These are phyloP conservation scores for Drosophila funebris DNA, from an alignment of 1,140 invertebrate genomes.

Conservation along the genomic window DNA sequence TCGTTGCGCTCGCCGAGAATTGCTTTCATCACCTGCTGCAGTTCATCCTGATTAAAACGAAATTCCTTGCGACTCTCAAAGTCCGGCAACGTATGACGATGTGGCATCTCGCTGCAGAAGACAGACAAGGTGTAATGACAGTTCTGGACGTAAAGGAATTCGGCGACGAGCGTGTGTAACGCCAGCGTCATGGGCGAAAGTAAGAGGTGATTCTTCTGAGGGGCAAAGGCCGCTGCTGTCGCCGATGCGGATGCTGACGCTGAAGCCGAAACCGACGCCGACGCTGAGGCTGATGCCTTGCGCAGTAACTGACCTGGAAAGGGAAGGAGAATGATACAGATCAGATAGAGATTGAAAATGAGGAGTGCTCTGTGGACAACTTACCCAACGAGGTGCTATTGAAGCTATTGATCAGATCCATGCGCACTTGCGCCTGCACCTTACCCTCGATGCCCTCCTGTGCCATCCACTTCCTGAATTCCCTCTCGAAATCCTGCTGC, in stretches of 20 bases:
- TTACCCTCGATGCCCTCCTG: conserved; percentile 65
- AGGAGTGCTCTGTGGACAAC: not conserved
- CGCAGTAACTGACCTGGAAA: conserved; percentile 43
- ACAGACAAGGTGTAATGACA: conserved; percentile 77
- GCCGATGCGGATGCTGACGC: not conserved
- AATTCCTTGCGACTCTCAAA: conserved; percentile 55
- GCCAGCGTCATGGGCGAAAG: conserved; percentile 59
- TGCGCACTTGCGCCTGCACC: conserved; percentile 70
- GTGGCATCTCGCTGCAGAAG: conserved; percentile 74
- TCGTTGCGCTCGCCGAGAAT: conserved; percentile 30
- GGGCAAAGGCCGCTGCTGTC: not conserved
- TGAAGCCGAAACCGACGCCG: too few species aligned
- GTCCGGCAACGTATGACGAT: conserved; percentile 63
- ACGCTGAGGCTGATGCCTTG: conserved; percentile 19
- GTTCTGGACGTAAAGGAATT: conserved; percentile 76
- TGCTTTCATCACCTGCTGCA: conserved; percentile 50
- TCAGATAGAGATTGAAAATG: not conserved
- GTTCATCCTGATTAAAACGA: conserved; percentile 59
- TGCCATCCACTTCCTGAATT: conserved; percentile 72
- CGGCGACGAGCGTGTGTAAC: conserved; percentile 73
- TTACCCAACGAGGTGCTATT: conserved; percentile 73
- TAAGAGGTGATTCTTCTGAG: conserved; percentile 9
- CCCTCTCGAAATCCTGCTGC: conserved; percentile 65
- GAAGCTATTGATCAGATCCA: conserved; percentile 70
- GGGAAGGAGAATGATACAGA: not conserved